Conservation (phyloP, 2,113 vertebrate species). For the Rutilus rutilus region DNA sequence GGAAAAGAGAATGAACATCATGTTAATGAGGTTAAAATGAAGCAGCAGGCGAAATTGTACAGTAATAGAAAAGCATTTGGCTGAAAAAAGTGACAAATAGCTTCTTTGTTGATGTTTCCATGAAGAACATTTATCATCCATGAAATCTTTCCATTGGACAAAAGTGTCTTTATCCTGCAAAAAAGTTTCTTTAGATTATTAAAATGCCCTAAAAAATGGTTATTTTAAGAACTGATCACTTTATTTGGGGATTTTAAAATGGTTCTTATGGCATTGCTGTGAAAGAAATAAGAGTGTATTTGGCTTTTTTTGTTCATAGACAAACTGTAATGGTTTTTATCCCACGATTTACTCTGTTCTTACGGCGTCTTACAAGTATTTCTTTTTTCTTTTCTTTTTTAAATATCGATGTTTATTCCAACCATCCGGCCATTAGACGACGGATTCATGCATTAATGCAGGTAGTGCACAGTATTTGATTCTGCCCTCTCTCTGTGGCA, state of each 20-base stretch:
- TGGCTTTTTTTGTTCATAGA: background rate
- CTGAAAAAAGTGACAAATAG: too few relatives aligned
- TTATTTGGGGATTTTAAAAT: too few relatives aligned
- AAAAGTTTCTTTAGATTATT: too few relatives aligned
- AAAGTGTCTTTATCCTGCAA: too few relatives aligned
- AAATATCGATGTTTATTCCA: constrained; percentile 11
- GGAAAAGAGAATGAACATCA: background rate
- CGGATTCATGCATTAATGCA: constrained; percentile 19
- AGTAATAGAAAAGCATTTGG: background rate
- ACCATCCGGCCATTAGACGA: background rate
- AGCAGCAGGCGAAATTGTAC: background rate
- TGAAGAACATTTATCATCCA: too few relatives aligned
- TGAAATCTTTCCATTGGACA: too few relatives aligned
- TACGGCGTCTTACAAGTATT: background rate
- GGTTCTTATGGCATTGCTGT: too few relatives aligned
- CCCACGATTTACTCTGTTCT: background rate
- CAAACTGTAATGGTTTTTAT: background rate
- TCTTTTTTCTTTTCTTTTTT: background rate
- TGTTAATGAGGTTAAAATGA: background rate
- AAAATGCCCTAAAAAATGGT: too few relatives aligned
- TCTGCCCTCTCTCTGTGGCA: constrained; percentile 5
- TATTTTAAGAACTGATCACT: too few relatives aligned
- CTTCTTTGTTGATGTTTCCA: too few relatives aligned
- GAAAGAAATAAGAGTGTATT: background rate
- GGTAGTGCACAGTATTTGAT: background rate